Conservation (phyloP, 2,113 vertebrate species). For the Calypte anna region DNA sequence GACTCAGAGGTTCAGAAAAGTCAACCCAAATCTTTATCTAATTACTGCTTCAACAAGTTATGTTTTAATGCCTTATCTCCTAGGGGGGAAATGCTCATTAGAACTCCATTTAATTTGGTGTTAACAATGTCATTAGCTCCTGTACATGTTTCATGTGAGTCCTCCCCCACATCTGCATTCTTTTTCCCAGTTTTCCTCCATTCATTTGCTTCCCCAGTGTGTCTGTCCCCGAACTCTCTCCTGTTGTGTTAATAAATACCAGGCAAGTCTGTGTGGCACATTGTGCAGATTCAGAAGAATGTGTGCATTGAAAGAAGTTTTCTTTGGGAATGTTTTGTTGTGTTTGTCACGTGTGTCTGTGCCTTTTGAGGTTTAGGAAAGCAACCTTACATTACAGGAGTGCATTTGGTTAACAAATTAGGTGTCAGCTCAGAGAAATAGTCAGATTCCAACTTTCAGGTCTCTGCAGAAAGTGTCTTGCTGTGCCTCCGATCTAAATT, state of each 20-base stretch:
- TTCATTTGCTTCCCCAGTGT: background rate
- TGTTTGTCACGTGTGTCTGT: background rate
- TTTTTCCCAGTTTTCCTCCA: background rate
- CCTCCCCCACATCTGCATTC: conserved; percentile 27
- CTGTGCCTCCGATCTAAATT: background rate
- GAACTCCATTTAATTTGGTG: conserved; percentile 50
- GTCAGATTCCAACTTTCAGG: background rate
- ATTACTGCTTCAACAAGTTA: background rate
- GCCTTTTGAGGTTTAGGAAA: background rate
- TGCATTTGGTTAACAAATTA: background rate
- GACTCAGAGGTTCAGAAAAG: background rate
- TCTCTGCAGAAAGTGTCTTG: background rate
- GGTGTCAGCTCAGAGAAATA: background rate
- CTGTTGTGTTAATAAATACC: background rate
- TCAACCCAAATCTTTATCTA: background rate
- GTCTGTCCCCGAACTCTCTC: background rate
- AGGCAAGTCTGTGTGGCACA: accelerated
- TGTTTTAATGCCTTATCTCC: background rate
- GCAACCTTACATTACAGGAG: background rate
- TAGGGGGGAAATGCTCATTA: background rate
- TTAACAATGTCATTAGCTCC: conserved; percentile 30
- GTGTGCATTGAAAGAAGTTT: background rate
- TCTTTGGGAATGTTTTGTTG: background rate
- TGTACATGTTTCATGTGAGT: background rate
- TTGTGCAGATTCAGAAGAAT: background rate